These are phyloP conservation scores for Merodon equestris DNA, from an alignment of 2,888 invertebrate genomes.

Conservation along the genomic window DNA sequence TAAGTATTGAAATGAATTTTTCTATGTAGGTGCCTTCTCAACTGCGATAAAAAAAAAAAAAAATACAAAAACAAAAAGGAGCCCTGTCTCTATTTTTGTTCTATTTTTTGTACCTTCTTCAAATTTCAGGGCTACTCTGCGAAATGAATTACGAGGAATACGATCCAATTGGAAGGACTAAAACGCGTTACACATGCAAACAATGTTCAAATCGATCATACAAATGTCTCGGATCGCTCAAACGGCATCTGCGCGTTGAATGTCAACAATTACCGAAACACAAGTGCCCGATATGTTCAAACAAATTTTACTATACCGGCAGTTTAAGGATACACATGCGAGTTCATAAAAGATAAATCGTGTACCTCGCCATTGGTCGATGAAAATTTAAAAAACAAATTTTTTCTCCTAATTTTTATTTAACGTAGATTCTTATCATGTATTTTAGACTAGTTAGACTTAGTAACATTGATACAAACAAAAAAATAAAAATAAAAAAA, in stretches of 20 bases:
- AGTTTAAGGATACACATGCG: conserved; percentile 70
- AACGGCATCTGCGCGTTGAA: conserved; percentile 79
- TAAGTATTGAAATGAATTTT: conserved; percentile 6
- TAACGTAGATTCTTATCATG: conserved; percentile 17
- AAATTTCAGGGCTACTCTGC: conserved; percentile 49
- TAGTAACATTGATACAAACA: conserved; percentile 17
- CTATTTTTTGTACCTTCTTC: conserved; percentile 62
- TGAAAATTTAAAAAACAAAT: conserved; percentile 10
- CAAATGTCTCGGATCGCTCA: conserved; percentile 76
- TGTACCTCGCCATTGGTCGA: neutral
- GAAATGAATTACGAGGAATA: conserved; percentile 14
- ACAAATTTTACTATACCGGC: conserved; percentile 73
- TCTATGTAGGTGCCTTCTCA: conserved; percentile 7
- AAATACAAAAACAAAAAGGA: conserved; percentile 16
- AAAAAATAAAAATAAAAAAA: neutral
- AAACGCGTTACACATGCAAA: conserved; percentile 68
- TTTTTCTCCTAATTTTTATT: conserved; percentile 1
- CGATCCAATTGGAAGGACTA: conserved; percentile 2
- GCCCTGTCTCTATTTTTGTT: conserved; percentile 29
- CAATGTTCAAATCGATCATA: conserved; percentile 72
- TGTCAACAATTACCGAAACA: conserved; percentile 80
- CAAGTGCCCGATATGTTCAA: conserved; percentile 77
- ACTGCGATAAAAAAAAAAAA: conserved; percentile 26
- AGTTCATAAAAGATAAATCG: conserved; percentile 69
- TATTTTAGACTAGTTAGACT: conserved; percentile 22